Evolutionary conservation across 53 echinoderm and acorn worm genomes (phyloP).

Genomic region (Astropecten irregularis): DNA sequence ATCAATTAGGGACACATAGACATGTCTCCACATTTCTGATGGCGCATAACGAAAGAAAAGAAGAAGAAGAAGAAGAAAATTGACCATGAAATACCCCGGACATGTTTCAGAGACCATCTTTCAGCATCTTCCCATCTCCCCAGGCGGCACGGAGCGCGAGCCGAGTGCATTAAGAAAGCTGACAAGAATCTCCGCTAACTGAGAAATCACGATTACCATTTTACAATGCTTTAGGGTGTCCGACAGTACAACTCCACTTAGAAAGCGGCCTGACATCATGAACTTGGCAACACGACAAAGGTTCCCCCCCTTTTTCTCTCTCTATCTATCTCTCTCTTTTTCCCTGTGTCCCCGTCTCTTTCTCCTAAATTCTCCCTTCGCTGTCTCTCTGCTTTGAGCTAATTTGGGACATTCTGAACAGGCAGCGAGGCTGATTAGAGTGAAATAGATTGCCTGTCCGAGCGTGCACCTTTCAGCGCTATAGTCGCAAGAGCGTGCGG

Average conservation of each 20-base stretch:
- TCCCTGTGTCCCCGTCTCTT: neutral
- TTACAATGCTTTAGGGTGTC: conserved; percentile 19
- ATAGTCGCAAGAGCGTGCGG: conserved; percentile 13
- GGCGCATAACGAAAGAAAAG: too few relatives aligned
- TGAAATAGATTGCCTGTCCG: conserved; percentile 53
- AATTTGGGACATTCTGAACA: conserved; percentile 38
- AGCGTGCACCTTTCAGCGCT: conserved; percentile 40
- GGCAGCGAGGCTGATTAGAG: conserved; percentile 44
- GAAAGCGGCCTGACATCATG: conserved; percentile 30
- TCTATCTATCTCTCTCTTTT: too few relatives aligned
- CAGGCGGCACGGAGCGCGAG: neutral
- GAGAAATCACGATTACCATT: conserved; percentile 24
- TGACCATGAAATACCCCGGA: neutral
- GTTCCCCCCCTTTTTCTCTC: neutral
- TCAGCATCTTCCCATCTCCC: conserved; percentile 8
- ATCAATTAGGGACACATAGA: too few relatives aligned
- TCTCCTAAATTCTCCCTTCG: neutral
- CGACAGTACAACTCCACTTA: neutral
- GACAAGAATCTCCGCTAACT: conserved; percentile 37
- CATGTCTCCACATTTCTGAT: too few relatives aligned
- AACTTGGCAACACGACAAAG: conserved; percentile 21
- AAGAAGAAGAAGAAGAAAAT: neutral
- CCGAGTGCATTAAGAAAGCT: conserved; percentile 13
- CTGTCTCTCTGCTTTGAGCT: neutral
- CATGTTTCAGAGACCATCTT: conserved; percentile 18